Evolutionary conservation across 2,113 vertebrate species (phyloP).

Genomic region (Petrocephalus zakoni): DNA sequence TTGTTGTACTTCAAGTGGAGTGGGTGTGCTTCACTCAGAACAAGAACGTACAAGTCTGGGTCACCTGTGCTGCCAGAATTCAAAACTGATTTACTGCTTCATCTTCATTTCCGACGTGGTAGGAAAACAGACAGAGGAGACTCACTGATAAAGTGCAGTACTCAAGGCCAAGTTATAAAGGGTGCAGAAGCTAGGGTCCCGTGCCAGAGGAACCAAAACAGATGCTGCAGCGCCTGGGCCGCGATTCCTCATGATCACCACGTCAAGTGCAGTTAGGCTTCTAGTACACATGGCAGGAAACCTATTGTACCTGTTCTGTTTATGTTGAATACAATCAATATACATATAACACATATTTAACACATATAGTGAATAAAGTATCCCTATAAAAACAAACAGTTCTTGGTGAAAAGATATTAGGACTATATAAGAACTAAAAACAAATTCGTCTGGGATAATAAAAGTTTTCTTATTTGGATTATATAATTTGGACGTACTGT

Average conservation of each 20-base stretch:
- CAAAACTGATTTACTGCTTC: neutral
- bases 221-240: neutral
- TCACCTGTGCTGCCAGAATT: neutral
- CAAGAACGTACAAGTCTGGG: neutral
- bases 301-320: neutral
- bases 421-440: neutral
- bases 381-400: neutral
- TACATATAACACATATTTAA: no score
- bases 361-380: neutral
- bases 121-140: neutral
- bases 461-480: neutral
- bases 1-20: neutral
- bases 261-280: neutral
- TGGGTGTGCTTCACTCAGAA: neutral
- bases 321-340: neutral
- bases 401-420: neutral
- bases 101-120: neutral
- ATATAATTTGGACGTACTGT: neutral
- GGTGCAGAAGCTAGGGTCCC: neutral
- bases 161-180: neutral
- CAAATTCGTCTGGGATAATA: neutral
- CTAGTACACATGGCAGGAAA: neutral
- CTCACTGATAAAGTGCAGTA: neutral
- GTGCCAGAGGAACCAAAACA: neutral
- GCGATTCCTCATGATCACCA: neutral